Evolutionary conservation across 2,888 invertebrate species (phyloP), one percentile per base, ranked within the genome.

Genomic region (Argynnis bischoffii): DNA sequence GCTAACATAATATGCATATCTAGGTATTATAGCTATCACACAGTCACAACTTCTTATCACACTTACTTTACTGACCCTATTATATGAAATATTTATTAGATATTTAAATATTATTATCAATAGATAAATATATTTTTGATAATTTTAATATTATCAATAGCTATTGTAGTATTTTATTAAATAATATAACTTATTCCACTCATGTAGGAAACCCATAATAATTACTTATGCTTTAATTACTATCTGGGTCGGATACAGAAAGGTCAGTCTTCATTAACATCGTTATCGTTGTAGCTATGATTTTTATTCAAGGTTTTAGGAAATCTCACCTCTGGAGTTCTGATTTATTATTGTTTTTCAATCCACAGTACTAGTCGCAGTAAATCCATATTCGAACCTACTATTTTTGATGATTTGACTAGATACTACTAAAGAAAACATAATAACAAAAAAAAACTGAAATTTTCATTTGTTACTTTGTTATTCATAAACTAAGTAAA

Each of bases 221-320:
- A 51, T 51, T 51, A 41, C 15, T 35, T 51, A 50, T 51, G 35
- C 11, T 74, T 77, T 79, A 80, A 83, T 84, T 80, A 81, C 4
- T 79, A 88, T 83, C 81, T 88, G 76, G 85, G 85, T 86, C 89
- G 89, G 90, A 89, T 84, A 87, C 84, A 81, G 84, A 84, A 83
- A 90, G 90, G 91, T 86, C 89, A 86, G 79, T 85, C 84, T 84
- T 85, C 86, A 89, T 88, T 87, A 86, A 85, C 85, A 80, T 78
- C 81, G 82, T 85, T 89, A 88, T 86, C 86, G 82, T 79, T 80
- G 74, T 21, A 61, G 18, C 77, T 80, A 83, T 84, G 83, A 87
- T 85, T 87, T 81, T 80, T 74, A 79, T 74, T 78, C 87, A 87
- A 88, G 90, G 89, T 79, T 87, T 84, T 83, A 86, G 82, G 85